Base-by-base conservation (phyloP, 2,888 invertebrate species). In the Phania funesta region DNA sequence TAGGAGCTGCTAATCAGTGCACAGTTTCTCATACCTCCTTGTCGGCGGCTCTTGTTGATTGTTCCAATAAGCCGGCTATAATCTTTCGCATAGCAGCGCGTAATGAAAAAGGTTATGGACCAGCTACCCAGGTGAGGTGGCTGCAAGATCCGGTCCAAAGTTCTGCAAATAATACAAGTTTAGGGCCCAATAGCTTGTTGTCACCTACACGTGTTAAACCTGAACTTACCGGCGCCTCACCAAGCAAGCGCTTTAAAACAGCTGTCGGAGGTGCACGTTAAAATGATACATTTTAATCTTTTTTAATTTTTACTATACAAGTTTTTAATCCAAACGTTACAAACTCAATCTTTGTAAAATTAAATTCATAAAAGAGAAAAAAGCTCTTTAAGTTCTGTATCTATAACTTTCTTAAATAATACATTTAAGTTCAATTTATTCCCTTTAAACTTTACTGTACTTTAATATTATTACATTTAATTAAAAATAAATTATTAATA, bases 81-180 rank as follows among this genome's bases (percentile, higher is more conserved):
- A 85, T 86, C 8, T 86, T 86, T 71, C 84, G 86, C 11, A 86
- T 86, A 48, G 85, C 86, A 0, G 86, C 86, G 5, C 85, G 85
- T n/a, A 86, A 86, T 64, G 85, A 84, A 60, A 86, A 86, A 48
- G 86, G 86, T 7, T 86, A 85, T 75, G 86, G 86, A 0, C 86
- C 86, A 2, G 86, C 86, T n/a, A 86, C 85, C 2, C 86, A 86
- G 13, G 86, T 86, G 0, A 85, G 86, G 84, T 86, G 86, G 86
- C 65, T 86, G 16, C 86, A 86, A 71, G 86, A 85, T 83, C 84
- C 84, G 8, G 78, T 84, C 7, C 85, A 84, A 79, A 75, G 70
- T 48, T 35, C 82, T 1, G 22, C 64, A 1, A 54, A 54, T 20
- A 82, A 71, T 58, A 29, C 81, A 3, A 29, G 64, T 8, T 20